A percentile compares a stretch with the other conserved stretches of the same genome.
Evolutionary conservation across 2,113 vertebrate genomes (phyloP).

Genomic region (Daphoenositta chrysoptera): DNA sequence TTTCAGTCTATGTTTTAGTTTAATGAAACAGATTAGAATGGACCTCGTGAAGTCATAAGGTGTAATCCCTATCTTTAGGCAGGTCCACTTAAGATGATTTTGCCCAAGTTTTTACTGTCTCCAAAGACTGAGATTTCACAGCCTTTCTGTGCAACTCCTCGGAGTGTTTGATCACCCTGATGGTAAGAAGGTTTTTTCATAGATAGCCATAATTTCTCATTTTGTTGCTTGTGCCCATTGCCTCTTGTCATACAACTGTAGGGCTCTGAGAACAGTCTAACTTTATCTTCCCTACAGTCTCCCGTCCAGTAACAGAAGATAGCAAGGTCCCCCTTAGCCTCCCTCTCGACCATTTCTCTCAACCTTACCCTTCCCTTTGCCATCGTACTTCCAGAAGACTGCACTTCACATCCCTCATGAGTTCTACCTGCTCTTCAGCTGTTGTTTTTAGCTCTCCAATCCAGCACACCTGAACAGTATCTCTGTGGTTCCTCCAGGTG

Average conservation of each 20-base stretch:
- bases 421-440: not conserved
- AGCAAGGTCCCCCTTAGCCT: not conserved
- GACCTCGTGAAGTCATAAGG: not conserved
- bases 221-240: not conserved
- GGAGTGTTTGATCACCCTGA: not conserved
- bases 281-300: not conserved
- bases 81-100: not conserved
- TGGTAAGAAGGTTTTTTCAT: not conserved
- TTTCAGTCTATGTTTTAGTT: not conserved
- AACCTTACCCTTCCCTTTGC: not conserved
- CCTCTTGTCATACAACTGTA: rapidly evolving
- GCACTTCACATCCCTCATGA: not conserved
- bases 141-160: not conserved
- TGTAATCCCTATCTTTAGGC: not conserved
- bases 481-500: not conserved
- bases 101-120: not conserved
- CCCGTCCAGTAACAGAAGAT: not conserved
- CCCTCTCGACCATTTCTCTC: not conserved
- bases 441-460: not conserved
- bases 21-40: not conserved
- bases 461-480: not conserved
- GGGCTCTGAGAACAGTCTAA: not conserved
- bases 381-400: not conserved
- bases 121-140: not conserved
- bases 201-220: not conserved